Evolutionary conservation across 2,113 vertebrate genomes (phyloP), one percentile per base, ranked within the genome.

Genomic region (Pseudopodoces humilis): DNA sequence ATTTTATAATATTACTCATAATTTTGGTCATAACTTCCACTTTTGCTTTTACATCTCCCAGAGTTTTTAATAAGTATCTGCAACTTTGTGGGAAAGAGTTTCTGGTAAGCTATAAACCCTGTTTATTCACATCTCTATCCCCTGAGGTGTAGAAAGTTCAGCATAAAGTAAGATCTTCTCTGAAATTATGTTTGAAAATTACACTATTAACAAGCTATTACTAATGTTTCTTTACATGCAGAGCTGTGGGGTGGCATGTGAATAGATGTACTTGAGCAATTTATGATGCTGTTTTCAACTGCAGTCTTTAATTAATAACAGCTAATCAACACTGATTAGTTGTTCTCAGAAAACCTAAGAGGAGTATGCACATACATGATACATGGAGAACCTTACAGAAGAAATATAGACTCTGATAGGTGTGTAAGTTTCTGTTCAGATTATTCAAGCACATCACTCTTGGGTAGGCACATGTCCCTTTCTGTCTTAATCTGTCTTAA

Each of bases 201-300:
- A 43, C 25, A 33, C 35, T 25, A 50, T 44, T 30, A 81, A 3
- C 8, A 89, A 84, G 68, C 47, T 62, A 39, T 15, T 44, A 44
- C 3, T 52, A 21, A 35, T 20, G 3, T 64, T 59, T 78, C 46
- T 78, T 65, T 71, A 31, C 12, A 20, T 41, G 25, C 17, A 59
- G 25, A 68, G 5, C 12, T 41, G 8, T 3, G 5, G 15, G 3
- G 2, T 35, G 24, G 37, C 4, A 3, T 25, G 10, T 59, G 15
- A 28, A 43, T 30, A 76, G 47, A 56, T 16, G 2, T 52, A 20
- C 13, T 63, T 16, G 7, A 70, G 20, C 14, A 59, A 33, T 41
- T 58, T 88, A 56, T 33, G 13, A 47, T 6, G 3, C 1, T 55
- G 21, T 74, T 92, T 91, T 25, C 63, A 90, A 76, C 52, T 85